Evolutionary conservation across 1,140 invertebrate genomes (phyloP).

Genomic region (Hylaeus anthracinus): DNA sequence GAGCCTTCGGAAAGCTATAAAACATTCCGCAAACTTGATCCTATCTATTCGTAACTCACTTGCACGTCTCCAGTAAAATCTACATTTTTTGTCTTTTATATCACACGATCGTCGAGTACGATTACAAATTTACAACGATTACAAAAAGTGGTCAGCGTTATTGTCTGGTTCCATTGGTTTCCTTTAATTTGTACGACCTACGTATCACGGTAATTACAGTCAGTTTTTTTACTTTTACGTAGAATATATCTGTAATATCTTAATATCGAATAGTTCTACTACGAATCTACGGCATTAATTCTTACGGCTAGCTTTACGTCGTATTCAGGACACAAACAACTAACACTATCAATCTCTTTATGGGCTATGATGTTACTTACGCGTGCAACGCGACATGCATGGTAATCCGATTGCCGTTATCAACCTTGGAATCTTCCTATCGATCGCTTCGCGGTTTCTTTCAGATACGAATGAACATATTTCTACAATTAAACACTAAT

Average conservation of each 20-base stretch:
- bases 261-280: background rate
- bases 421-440: background rate
- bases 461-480: background rate
- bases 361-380: background rate
- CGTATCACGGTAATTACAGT: slow-evolving; percentile 18
- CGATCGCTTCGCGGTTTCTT: background rate
- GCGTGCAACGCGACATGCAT: no score
- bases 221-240: slow-evolving; percentile 1
- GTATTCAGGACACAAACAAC: slow-evolving; percentile 1
- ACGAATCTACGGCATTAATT: slow-evolving; percentile 3
- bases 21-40: background rate
- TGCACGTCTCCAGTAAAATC: background rate
- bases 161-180: background rate
- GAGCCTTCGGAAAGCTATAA: background rate
- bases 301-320: slow-evolving; percentile 5
- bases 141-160: background rate
- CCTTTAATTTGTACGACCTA: background rate
- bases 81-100: slow-evolving; percentile 16
- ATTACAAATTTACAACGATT: background rate
- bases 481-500: background rate
- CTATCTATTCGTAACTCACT: background rate
- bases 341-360: background rate
- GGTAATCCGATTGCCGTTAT: background rate
- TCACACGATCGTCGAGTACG: slow-evolving; percentile 21
- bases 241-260: background rate